Evolutionary conservation across 2,797 vertebrate genomes (phyloP), one percentile per base, ranked within the genome.

Genomic region (Corythornis leucogaster): DNA sequence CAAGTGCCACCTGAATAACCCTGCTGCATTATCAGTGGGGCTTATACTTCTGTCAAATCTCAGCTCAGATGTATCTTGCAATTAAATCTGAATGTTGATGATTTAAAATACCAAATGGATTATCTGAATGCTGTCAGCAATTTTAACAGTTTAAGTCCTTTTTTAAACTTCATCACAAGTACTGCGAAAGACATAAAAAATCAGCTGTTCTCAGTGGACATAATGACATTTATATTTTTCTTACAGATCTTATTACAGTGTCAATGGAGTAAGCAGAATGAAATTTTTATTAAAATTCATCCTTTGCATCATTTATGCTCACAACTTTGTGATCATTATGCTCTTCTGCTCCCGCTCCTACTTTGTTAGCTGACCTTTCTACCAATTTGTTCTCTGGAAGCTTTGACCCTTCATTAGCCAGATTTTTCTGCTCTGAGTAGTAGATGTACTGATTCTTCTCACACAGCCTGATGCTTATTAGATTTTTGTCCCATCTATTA

Each of bases 241-340:
- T 63, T 80, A 45, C 0, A 4, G 42, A 86, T 88, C 71, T 90
- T 89, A 45, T 75, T 58, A 64, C 79, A 80, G 30, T 69, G 73
- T 80, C 43, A 16, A 18, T 80, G 74, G n/a, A 79, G 14, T 83
- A 78, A 61, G 31, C 51, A 80, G 54, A 89, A 92, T 40, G 55
- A 92, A 66, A n/a, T 86, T 91, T 82, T 38, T 79, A 96, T 95
- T 96, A 96, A 97, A 97, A 83, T 80, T 63, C 31, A 62, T 74
- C 28, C 9, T 73, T 93, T 80, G 86, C 91, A 96, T 93, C 64
- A 79, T 40, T 87, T 86, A 18, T 59, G 48, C 63, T 87, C 31
- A 69, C 35, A 73, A 4, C 12, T 68, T 91, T 0, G 61, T 95
- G 78, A 55, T 94, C 46, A 61, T 91, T 93, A 50, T 15, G 50